Evolutionary conservation across 2,797 vertebrate species (phyloP), one percentile per base, ranked within the genome.

Genomic region (Carapus acus): DNA sequence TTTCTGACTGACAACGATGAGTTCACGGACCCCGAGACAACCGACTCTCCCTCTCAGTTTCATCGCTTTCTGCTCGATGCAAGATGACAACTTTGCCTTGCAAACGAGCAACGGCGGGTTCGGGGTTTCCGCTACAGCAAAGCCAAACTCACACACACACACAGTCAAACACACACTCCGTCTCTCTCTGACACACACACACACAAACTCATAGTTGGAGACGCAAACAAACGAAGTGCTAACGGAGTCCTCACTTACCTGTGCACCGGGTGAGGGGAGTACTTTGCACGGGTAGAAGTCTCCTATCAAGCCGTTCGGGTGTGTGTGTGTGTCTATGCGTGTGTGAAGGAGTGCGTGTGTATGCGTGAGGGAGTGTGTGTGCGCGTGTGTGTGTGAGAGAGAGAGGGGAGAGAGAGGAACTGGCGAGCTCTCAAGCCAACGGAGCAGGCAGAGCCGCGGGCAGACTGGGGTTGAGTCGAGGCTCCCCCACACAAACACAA

Each of bases 41-140:
- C n/a, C n/a, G 49, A 44, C 54, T 58, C 16, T 19, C 21, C 1
- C 4, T 20, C 38, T 41, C 19, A 3, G 7, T 2, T 38, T 58
- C 14, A 15, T 43, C 49, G 40, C 52, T 46, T 48, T 54, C 67
- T 59, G 52, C 67, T 54, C 19, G 69, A 52, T 54, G 63, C 8
- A 44, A 34, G 43, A 53, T 66, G 68, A 60, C 72, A 78, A 77
- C 67, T 47, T 18, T 2, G 47, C 45, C 36, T 53, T 36, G 24
- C 21, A 55, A 33, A 21, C 43, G n/a, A n/a, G n/a, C 4, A 69
- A 48, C 43, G 65, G 58, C 39, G 34, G 12, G 67, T 53, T 68
- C 49, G 59, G 23, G 45, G 61, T 76, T 79, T 82, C 73, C 74
- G 74, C 73, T 67, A 29, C 49, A 49, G 11, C 49, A 15, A 0